Conservation (phyloP, 1,140 invertebrate species). For the Procambarus clarkii region DNA sequence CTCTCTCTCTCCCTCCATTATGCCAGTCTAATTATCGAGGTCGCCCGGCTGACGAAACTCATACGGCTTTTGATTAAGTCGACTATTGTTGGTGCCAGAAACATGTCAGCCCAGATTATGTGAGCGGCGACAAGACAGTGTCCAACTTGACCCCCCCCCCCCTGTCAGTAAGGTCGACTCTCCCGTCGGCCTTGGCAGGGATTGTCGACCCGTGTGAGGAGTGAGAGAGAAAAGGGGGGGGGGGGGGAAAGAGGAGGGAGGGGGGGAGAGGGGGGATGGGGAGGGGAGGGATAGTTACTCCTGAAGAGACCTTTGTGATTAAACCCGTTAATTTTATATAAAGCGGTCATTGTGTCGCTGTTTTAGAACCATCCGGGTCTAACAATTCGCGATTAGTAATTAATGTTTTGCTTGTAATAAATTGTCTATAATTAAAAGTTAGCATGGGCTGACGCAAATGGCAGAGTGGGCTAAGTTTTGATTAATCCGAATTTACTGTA, state of each 20-base stretch:
- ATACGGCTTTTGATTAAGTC: constrained; percentile 65
- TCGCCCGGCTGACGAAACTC: constrained; percentile 42
- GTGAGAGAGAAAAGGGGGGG: not conserved
- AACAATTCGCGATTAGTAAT: constrained; percentile 67
- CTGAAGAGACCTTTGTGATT: constrained; percentile 51
- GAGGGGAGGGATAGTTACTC: not conserved
- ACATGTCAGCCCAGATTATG: constrained; percentile 66
- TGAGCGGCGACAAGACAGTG: constrained; percentile 40
- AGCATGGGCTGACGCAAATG: not conserved
- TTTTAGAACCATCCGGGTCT: constrained; percentile 29
- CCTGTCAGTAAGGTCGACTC: not conserved
- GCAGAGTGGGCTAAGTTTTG: constrained; percentile 11
- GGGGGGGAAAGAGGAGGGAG: not conserved
- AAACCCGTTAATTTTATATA: constrained; percentile 63
- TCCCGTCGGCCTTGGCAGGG: constrained; percentile 3
- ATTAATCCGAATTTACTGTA: constrained; percentile 58
- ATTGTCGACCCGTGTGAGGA: constrained; percentile 6
- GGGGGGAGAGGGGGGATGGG: not conserved
- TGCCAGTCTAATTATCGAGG: constrained; percentile 43
- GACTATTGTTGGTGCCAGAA: constrained; percentile 64
- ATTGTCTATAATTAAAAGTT: constrained; percentile 51
- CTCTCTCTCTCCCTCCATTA: not conserved
- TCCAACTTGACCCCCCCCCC: not conserved
- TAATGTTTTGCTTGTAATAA: constrained; percentile 61
- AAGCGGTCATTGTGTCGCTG: constrained; percentile 55